Base-by-base conservation (phyloP, 53 echinoderm and acorn worm species). In the Paracentrotus lividus region DNA sequence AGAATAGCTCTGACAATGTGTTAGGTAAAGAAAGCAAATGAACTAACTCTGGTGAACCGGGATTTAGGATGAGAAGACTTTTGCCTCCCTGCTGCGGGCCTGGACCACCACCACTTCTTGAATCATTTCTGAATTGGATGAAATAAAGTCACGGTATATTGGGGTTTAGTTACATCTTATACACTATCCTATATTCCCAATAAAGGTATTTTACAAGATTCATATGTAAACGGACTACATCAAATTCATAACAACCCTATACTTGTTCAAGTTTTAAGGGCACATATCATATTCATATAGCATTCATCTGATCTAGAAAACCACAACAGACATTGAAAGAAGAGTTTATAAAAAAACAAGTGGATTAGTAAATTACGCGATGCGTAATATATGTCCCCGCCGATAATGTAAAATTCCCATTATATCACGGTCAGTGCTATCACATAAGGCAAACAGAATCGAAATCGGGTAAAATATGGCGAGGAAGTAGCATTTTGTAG, bases 81-180 rank as follows among this genome's bases (percentile, higher is more conserved):
- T 90, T 90, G 90, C 90, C 90, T 49, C n/a, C 24, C 27, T 66
- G 90, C 64, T 44, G 64, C 26, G n/a, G 36, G 24, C 67, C 90
- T 9, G 36, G 45, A 49, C 64, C 88, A 53, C 31, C 24, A 88
- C 88, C 57, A 57, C 88, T 56, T n/a, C 90, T 61, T 42, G 90
- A 66, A 67, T 90, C 90, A 29, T 90, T 61, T 45, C 90, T 90
- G 66, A 65, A 65, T 61, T 90, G 88, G 59, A 88, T 88, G 88
- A 88, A 31, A 88, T 64, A 90, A 65, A 90, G n/a, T n/a, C n/a
- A 14, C 43, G 38, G 40, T 36, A 40, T 36, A 36, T 49, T 85
- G 90, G 90, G 9, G 44, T 90, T n/a, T 90, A 90, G 64, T 55
- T 12, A 85, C 49, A 85, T 85, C 24, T 49, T 85, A 85, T 85